Evolutionary conservation across 2,888 invertebrate species (phyloP).

Genomic region (Scaptomyza parva): DNA sequence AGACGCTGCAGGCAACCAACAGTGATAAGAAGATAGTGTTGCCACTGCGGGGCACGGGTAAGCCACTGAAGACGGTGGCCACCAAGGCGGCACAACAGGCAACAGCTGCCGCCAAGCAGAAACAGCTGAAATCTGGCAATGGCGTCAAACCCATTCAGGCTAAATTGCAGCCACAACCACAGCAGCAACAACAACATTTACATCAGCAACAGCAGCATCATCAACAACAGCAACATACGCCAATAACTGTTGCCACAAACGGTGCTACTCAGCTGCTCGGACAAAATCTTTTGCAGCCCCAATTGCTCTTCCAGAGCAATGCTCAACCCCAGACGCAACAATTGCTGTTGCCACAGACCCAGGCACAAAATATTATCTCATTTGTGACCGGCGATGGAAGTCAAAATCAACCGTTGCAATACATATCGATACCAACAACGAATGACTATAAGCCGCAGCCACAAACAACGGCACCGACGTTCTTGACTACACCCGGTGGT

Average conservation of each 20-base stretch:
- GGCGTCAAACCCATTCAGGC: constrained; percentile 81
- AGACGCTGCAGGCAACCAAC: constrained; percentile 77
- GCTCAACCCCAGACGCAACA: constrained; percentile 61
- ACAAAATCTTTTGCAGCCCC: constrained; percentile 70
- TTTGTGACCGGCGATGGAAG: constrained; percentile 82
- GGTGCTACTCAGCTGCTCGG: constrained; percentile 62
- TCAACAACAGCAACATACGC: constrained; percentile 51
- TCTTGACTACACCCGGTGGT: constrained; percentile 82
- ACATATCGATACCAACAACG: constrained; percentile 88
- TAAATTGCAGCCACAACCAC: constrained; percentile 66
- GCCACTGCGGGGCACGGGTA: constrained; percentile 66
- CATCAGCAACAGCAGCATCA: constrained; percentile 52
- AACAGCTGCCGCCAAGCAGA: constrained; percentile 74
- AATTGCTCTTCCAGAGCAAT: constrained; percentile 74
- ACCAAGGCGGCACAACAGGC: constrained; percentile 79
- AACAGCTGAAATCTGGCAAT: constrained; percentile 67
- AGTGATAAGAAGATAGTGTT: constrained; percentile 80
- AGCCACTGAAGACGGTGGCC: constrained; percentile 77
- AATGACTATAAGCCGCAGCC: constrained; percentile 86
- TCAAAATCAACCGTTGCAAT: constrained; percentile 89
- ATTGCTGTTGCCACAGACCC: constrained; percentile 84
- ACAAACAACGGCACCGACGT: constrained; percentile 85
- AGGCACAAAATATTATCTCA: constrained; percentile 85
- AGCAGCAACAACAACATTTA: constrained; percentile 50
- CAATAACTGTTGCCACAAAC: constrained; percentile 65